Base-by-base conservation (phyloP, 2,113 vertebrate genomes). In the Muscicapa adusta region DNA sequence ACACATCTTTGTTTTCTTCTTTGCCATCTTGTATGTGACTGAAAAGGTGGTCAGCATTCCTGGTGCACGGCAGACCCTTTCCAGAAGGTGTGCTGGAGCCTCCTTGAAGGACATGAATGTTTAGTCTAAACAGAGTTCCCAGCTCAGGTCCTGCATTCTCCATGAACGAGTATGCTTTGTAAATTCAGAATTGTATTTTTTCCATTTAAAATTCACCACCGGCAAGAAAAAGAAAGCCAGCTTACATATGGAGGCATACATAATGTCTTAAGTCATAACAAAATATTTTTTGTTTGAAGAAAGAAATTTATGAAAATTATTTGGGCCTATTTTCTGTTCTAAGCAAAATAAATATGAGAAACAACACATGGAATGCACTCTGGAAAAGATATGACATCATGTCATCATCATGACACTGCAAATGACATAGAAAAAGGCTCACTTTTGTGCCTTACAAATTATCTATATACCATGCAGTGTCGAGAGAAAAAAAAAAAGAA, bases 331-430 rank as follows among this genome's bases (percentile, higher is more conserved):
- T 85, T 74, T 95, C 83, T 94, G 70, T 92, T 84, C 84, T 81
- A 96, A 97, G 95, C 74, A 92, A 96, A 91, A 97, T 88, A 95
- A 96, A 88, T 75, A 94, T 6, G 42, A 92, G 96, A 96, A 88
- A 89, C 36, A 96, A 97, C 78, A 94, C 63, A 95, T 96, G 96
- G 96, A 98, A 98, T 97, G 94, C 96, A 96, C 90, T 94, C 96
- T 91, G 89, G 68, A 95, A 97, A 97, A 95, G 19, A 92, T 18
- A 80, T 22, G 38, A 74, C 84, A 82, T 88, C 56, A 47, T 85
- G 74, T 89, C 61, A 50, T 89, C 89, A 80, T 68, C 53, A 51
- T 6, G 75, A 97, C 85, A 92, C 88, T 85, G 76, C 91, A 96
- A 93, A 94, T 87, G 66, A 61, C 77, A 42, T 25, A 91, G 75